phyloP scores from a whole-genome alignment of 2,797 vertebrate species.

The Urocyon cinereoargenteus region DNA sequence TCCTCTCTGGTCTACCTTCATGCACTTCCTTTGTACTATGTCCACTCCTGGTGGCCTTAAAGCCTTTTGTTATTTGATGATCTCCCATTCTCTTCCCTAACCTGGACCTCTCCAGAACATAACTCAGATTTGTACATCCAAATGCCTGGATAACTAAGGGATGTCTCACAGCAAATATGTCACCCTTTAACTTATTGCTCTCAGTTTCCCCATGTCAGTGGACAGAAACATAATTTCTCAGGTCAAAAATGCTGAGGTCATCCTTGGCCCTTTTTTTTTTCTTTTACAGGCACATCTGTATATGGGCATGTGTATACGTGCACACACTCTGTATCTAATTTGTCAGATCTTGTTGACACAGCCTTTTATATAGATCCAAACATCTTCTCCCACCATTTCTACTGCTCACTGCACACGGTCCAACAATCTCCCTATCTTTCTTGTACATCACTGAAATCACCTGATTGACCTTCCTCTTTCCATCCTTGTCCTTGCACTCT shows the following conservation, averaged over 20 bases:
- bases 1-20: not conserved
- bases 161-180: not conserved
- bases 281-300: not conserved
- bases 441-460: slow-evolving; percentile 8
- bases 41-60: not conserved
- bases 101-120: not conserved
- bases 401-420: not conserved
- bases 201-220: not conserved
- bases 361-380: not conserved
- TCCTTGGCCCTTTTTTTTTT: not conserved
- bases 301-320: not conserved
- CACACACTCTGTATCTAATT: not conserved
- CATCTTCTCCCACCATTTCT: not conserved
- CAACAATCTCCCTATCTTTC: not conserved
- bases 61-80: not conserved
- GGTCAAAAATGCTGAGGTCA: not conserved
- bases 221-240: not conserved
- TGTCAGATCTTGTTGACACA: not conserved
- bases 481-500: not conserved
- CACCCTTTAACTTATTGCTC: not conserved
- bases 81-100: not conserved
- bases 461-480: not conserved
- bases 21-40: not conserved
- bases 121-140: not conserved
- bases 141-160: no score